Percentiles rank a stretch among this genome's conserved stretches.
These are phyloP conservation scores for Microchirus variegatus DNA, from an alignment of 2,797 vertebrate genomes.

Conservation along the genomic window DNA sequence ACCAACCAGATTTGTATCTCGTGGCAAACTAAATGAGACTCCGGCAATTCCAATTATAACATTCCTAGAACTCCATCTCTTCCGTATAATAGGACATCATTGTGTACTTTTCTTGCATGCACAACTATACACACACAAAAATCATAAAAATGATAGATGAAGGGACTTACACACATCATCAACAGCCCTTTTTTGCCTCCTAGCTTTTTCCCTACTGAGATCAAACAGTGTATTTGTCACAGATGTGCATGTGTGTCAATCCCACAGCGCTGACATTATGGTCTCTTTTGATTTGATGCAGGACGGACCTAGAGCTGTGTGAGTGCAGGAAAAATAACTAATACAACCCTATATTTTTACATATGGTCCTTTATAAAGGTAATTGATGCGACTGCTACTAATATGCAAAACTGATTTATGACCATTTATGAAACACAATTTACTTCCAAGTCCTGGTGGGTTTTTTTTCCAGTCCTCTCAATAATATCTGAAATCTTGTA, in stretches of 20 bases:
- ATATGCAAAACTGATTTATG: background rate
- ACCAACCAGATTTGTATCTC: conserved; percentile 2
- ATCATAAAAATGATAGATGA: background rate
- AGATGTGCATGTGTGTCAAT: conserved; percentile 25
- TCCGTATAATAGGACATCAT: too few species aligned
- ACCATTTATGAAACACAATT: conserved; percentile 13
- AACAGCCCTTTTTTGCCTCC: conserved; percentile 5
- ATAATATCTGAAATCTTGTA: conserved; percentile 2
- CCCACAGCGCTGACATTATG: conserved; percentile 35
- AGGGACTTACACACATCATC: background rate
- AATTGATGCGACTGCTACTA: too few species aligned
- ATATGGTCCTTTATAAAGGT: too few species aligned
- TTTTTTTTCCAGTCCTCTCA: background rate
- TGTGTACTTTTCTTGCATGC: too few species aligned
- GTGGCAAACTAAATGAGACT: background rate
- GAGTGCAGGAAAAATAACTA: background rate
- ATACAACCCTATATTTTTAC: too few species aligned
- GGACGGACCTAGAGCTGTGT: conserved; percentile 13
- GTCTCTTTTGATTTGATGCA: conserved; percentile 37
- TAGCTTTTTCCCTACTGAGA: conserved; percentile 42
- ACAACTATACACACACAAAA: too few species aligned
- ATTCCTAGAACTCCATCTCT: too few species aligned
- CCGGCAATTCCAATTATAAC: too few species aligned
- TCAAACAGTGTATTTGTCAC: conserved; percentile 37
- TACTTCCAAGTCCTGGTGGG: conserved; percentile 13